These are phyloP conservation scores for Mythimna lalbum DNA, from an alignment of 2,888 invertebrate species.

Conservation along the genomic window DNA sequence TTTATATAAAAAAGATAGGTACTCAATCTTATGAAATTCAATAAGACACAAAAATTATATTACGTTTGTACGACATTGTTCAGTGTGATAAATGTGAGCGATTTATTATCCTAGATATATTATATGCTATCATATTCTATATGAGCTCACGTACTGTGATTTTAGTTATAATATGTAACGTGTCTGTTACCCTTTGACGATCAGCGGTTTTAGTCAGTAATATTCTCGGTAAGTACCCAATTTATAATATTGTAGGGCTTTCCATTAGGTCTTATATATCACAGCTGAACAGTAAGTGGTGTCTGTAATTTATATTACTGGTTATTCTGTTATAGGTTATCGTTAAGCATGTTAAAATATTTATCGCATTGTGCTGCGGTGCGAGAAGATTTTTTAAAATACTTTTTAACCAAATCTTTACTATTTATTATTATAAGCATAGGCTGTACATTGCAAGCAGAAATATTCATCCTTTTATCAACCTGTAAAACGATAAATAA, in stretches of 20 bases:
- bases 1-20: conserved; percentile 33
- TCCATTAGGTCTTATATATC: conserved; percentile 10
- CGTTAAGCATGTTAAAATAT: background rate
- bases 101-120: conserved; percentile 59
- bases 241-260: conserved; percentile 24
- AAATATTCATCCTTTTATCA: background rate
- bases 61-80: conserved; percentile 49
- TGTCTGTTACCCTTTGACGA: conserved; percentile 39
- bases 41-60: conserved; percentile 58
- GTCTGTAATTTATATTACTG: background rate
- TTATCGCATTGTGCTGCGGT: background rate
- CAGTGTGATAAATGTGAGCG: conserved; percentile 56
- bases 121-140: conserved; percentile 52
- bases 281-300: conserved; percentile 11
- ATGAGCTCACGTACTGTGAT: conserved; percentile 57
- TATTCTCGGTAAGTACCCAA: conserved; percentile 33
- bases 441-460: background rate
- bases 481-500: background rate
- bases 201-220: conserved; percentile 30
- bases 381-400: too few species aligned
- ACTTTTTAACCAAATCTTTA: too few species aligned
- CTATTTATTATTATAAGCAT: too few species aligned
- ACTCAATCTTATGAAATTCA: conserved; percentile 55
- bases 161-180: conserved; percentile 51
- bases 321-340: background rate